Evolutionary conservation across 1,140 invertebrate species (phyloP), one percentile per base, ranked within the genome.

Genomic region (Drosophila subpulchrella): DNA sequence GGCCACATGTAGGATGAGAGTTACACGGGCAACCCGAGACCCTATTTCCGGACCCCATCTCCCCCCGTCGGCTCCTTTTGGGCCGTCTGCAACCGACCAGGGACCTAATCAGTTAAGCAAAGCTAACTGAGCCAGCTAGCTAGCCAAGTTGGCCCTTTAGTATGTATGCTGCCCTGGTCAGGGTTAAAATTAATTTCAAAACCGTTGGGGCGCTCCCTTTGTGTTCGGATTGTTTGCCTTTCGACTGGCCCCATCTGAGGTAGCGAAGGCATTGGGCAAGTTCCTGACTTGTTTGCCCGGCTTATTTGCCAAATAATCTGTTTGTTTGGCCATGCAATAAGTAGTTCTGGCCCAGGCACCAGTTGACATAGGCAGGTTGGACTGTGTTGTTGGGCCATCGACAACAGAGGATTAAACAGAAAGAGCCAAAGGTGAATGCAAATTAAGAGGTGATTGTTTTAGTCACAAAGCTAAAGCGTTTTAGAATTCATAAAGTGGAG

Each of bases 231-330:
- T 71, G 68, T 72, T 72, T 72, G 66, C 68, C 30, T 71, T 58
- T 71, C 32, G 32, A 34, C 32, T n/a, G 53, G 34, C 20, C 44
- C 11, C 36, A 32, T 12, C 17, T 20, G 44, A 41, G 63, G 61
- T 46, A 66, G 61, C 63, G 30, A 66, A 63, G 41, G 60, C 36
- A 47, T 41, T 51, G 44, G 36, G n/a, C 17, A 57, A 57, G 60
- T 63, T 63, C 51, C 57, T 71, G 65, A 36, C 20, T 41, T 72
- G 68, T 72, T 71, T 71, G 65, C 48, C n/a, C 15, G 53, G 53
- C 44, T 72, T 72, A 72, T 72, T 72, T 72, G 67, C 66, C 66
- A 72, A 72, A 72, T 72, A 72, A 72, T 72, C 68, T 72, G 68
- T 58, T 72, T 72, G 66, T 72, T 72, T 72, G 68, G 66, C 68